Evolutionary conservation across 2,888 invertebrate species (phyloP), one percentile per base, ranked within the genome.

Genomic region (Lepidocyrtoides sp.): DNA sequence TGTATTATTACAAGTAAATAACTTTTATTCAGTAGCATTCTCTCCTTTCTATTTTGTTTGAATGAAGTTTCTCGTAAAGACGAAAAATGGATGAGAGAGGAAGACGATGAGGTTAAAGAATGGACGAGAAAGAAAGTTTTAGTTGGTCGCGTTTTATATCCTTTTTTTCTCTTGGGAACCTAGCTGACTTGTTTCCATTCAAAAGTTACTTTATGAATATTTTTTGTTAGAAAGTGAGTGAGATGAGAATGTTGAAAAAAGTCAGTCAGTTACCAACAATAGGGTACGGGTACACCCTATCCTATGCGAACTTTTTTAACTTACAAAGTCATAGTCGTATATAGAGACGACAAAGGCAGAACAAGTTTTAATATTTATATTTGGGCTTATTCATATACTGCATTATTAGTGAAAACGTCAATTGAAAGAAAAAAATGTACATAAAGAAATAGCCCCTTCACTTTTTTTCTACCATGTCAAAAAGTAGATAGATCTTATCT

Each of bases 1-100:
- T 81, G 88, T 81, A 88, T 69, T 81, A 88, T 69, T 88, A 72
- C 81, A 81, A 88, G 66, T 81, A 88, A 88, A 88, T 69, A 88
- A 86, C 41, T 75, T 88, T 88, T 54, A 79, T 79, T 79, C 79
- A 60, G 44, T 69, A 4, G 3, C 14, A 26, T 26, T 60, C 29
- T 8, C 54, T 4, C 20, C 26, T 63, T 29, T 57, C 57, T 57
- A n/a, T 5, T 5, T 23, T 57, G 23, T 5, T 8, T 57, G 0
- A 8, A 29, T 36, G 36, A 69, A 69, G n/a, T n/a, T n/a, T n/a
- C n/a, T n/a, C n/a, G n/a, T n/a, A 36, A 36, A 20, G 17, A n/a
- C 0, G 17, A n/a, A 32, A 75, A 75, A 60, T 10, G 41, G 14
- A 44, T 20, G 69, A 32, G 54, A 54, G 36, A 48, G 41, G 14